phyloP scores from a whole-genome alignment of 2,113 vertebrate genomes.

The Drymodes brunneopygia region DNA sequence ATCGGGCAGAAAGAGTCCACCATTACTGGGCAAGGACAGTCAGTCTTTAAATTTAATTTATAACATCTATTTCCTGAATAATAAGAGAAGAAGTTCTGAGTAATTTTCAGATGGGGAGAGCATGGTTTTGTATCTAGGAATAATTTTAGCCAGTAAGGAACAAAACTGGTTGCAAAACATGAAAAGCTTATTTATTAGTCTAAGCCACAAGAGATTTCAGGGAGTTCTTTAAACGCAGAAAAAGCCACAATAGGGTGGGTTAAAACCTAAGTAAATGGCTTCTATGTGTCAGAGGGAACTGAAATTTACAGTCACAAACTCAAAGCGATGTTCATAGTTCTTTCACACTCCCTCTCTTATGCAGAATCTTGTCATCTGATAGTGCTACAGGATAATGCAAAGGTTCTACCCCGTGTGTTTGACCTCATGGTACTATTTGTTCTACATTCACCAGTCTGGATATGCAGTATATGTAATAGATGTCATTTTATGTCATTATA shows the following conservation, averaged over 20 bases:
- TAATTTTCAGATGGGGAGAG: neutral
- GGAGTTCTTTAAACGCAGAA: neutral
- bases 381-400: neutral
- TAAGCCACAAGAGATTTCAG: neutral
- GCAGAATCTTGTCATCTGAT: neutral
- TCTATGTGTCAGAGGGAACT: neutral
- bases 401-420: neutral
- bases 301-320: neutral
- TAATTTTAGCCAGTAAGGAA: neutral
- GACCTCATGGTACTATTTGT: neutral
- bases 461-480: neutral
- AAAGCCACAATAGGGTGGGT: neutral
- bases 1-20: neutral
- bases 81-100: neutral
- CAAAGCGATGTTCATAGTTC: neutral
- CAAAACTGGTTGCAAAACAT: neutral
- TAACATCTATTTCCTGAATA: neutral
- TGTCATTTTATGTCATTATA: neutral
- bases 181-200: neutral
- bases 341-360: neutral
- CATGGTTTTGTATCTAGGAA: neutral
- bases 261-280: neutral
- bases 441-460: neutral
- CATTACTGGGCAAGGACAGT: neutral
- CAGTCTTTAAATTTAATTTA: neutral